phyloP scores from a whole-genome alignment of 2,797 vertebrate species.

The Columba guinea region DNA sequence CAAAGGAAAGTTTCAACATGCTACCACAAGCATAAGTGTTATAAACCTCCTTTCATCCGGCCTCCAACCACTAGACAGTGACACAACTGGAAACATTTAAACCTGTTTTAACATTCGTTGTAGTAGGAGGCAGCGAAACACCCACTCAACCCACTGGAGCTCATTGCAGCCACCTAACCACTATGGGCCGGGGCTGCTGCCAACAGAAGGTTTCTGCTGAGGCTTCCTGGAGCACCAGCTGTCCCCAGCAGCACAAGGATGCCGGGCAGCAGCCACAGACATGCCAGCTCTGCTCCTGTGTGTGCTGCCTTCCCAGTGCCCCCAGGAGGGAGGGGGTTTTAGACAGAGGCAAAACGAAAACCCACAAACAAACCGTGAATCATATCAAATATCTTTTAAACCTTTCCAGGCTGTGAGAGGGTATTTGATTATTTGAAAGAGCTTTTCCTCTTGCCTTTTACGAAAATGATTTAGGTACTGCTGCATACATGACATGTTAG shows the following conservation, averaged over 20 bases:
- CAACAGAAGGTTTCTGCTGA: neutral
- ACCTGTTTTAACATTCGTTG: conserved; percentile 1
- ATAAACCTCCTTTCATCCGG: conserved; percentile 41
- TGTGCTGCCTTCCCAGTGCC: fast-evolving
- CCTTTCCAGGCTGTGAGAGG: neutral
- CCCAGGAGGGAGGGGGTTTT: neutral
- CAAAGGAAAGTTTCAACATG: conserved; percentile 14
- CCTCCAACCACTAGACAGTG: neutral
- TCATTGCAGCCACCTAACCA: neutral
- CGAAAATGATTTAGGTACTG: neutral
- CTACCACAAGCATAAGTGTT: conserved; percentile 4
- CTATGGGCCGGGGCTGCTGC: neutral
- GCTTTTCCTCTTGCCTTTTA: conserved; percentile 3
- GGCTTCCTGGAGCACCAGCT: neutral
- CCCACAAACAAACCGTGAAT: neutral
- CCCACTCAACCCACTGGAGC: neutral
- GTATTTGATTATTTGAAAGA: neutral
- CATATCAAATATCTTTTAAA: neutral
- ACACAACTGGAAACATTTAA: conserved; percentile 47
- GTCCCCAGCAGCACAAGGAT: neutral
- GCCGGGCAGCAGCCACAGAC: neutral
- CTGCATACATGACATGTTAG: conserved; percentile 8
- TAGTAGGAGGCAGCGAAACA: neutral
- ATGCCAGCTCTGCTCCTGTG: neutral
- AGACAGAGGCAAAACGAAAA: neutral